Evolutionary conservation across 2,888 invertebrate species (phyloP), one percentile per base, ranked within the genome.

Genomic region (Teinopalpus imperialis): DNA sequence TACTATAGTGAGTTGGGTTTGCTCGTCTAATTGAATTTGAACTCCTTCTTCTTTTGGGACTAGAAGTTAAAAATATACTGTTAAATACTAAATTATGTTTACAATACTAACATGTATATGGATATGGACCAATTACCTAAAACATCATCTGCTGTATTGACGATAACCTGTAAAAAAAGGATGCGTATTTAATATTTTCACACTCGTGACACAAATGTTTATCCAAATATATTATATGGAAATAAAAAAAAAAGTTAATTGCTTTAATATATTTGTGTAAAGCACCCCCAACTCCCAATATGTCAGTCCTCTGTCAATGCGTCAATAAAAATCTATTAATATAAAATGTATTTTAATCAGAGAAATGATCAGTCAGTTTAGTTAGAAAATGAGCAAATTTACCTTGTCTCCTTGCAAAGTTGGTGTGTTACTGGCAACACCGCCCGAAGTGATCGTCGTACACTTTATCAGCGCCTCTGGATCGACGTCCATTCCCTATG

Each of bases 401-500:
- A 81, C 81, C 75, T 81, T 80, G 5, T 81, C 81, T n/a, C 57
- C 63, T 18, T 68, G 74, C 1, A 61, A 36, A 3, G 60, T 54
- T 0, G 80, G 81, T 0, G 76, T 76, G 36, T 76, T 86, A 48
- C 81, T 85, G 43, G 89, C 79, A 27, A 88, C 68, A 36, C 89
- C 88, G 0, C 81, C 80, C 0, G 89, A 76, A 0, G 85, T 86
- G 32, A 89, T 88, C 0, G 89, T 87, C 0, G 87, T 85, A 50
- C 89, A 89, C 53, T 87, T 87, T 54, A 89, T 89, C 37, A 89
- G 55, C 0, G 86, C 77, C 52, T 89, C 89, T 0, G 89, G 89
- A 41, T 89, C 89, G 23, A 89, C 65, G 1, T 89, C 89, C 81
- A 89, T 79, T 10, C 59, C 66, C 78, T 87, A 51, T n/a, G n/a